A percentile compares a stretch with the other conserved stretches of the same genome.
These are phyloP conservation scores for Cryptotis parvus DNA, from an alignment of 2,113 vertebrate species.

Conservation along the genomic window DNA sequence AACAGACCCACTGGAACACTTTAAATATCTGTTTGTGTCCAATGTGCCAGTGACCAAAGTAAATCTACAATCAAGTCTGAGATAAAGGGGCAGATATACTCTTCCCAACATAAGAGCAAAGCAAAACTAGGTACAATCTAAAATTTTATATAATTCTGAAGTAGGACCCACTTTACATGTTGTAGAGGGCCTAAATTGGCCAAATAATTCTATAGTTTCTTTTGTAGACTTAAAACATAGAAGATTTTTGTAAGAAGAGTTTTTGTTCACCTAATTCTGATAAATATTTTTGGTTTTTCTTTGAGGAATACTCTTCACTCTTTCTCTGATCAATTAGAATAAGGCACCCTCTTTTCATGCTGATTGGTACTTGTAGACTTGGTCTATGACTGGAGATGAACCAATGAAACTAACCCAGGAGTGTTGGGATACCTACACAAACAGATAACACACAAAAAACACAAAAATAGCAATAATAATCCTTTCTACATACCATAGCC, in stretches of 20 bases:
- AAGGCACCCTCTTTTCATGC: not conserved
- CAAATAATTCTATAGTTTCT: not conserved
- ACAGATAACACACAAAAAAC: too few species aligned
- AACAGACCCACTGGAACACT: not conserved
- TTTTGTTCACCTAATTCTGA: not conserved
- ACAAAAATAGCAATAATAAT: too few species aligned
- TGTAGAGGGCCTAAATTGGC: not conserved
- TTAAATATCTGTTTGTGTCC: not conserved
- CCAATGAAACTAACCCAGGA: not conserved
- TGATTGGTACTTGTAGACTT: not conserved
- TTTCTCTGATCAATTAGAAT: not conserved
- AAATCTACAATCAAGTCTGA: not conserved
- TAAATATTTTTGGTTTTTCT: not conserved
- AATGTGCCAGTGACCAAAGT: not conserved
- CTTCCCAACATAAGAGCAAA: not conserved
- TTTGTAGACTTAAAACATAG: not conserved
- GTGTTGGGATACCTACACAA: not conserved
- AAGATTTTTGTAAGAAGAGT: not conserved
- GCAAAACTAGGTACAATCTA: not conserved
- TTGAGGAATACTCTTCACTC: not conserved
- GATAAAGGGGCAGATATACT: not conserved
- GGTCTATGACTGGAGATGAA: not conserved
- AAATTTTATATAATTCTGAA: not conserved
- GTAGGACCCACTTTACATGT: not conserved
- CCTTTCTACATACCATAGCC: fast-evolving